Base-by-base conservation (phyloP, 2,888 invertebrate species). In the Mimumesa dahlbomi region DNA sequence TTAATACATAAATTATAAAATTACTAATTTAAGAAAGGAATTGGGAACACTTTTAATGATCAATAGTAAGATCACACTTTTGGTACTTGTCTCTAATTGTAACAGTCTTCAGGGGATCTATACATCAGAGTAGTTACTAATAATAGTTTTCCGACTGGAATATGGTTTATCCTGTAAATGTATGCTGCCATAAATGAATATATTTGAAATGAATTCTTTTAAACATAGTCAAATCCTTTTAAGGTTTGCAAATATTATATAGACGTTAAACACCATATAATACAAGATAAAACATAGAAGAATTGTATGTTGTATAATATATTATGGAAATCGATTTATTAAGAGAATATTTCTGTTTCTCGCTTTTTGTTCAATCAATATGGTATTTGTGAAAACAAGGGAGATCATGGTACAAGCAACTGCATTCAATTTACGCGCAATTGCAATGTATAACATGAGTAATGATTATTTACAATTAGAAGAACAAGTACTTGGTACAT, bases 71-170 rank as follows among this genome's bases (percentile, higher is more conserved):
- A 40, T 52, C 59, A 56, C 50, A 63, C 59, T 70, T 70, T 53
- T 40, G 48, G 31, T 46, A 48, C 18, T 46, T 54, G 31, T 54
- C 34, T 56, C 40, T 22, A 56, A 70, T 29, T 62, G 42, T 48
- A 56, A 16, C 62, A 68, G 52, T 68, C 62, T 62, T 62, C 34
- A 14, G 21, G 18, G 31, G 49, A 54, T 42, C 1, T 19, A 31
- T 59, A 56, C 50, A 40, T 46, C 36, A 29, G 64, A 67, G 36
- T 42, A 57, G 63, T 45, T 54, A 38, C 9, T 45, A 58, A 53
- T n/a, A 36, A 36, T 29, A 58, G 38, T 31, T 19, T 63, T 59
- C 54, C 62, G 73, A 73, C 73, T 76, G 76, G 76, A 76, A 40
- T 63, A 73, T 25, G 19, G 42, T 72, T 18, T 59, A 3, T 45